These are phyloP conservation scores for Caradrina kadenii DNA, from an alignment of 2,888 invertebrate genomes.

Conservation along the genomic window DNA sequence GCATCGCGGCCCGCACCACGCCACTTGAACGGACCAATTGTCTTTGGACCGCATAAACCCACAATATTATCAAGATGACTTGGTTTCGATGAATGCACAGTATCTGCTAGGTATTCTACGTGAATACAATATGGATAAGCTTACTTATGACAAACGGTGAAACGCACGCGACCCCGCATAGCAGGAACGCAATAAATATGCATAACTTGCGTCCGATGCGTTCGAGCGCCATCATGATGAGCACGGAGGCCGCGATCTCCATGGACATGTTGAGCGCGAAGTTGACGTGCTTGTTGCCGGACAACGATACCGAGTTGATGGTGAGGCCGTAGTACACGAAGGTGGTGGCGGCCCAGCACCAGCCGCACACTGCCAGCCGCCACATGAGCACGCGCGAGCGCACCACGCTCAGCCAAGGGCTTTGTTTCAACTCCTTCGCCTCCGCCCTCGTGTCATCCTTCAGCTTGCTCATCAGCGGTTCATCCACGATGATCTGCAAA, in stretches of 20 bases:
- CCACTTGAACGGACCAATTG: too few relatives aligned
- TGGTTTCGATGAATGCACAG: too few relatives aligned
- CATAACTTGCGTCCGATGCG: conserved; percentile 82
- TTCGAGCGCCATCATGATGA: conserved; percentile 86
- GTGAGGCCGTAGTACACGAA: conserved; percentile 95
- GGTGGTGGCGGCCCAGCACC: conserved; percentile 94
- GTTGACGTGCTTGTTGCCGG: conserved; percentile 94
- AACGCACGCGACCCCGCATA: conserved; percentile 82
- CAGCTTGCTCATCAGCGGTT: conserved; percentile 73
- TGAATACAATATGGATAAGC: conserved; percentile 39
- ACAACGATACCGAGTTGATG: conserved; percentile 93
- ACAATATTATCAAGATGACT: too few relatives aligned
- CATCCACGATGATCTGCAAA: conserved; percentile 75
- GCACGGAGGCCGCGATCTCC: conserved; percentile 86
- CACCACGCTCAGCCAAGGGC: conserved; percentile 77
- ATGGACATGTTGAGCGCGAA: conserved; percentile 90
- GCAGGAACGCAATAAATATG: conserved; percentile 79
- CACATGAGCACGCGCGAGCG: conserved; percentile 76
- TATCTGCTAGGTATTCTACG: too few relatives aligned
- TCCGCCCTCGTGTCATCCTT: conserved; percentile 55
- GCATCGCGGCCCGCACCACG: too few relatives aligned
- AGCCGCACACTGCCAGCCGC: conserved; percentile 77
- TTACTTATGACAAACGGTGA: conserved; percentile 80
- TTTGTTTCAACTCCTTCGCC: conserved; percentile 40
- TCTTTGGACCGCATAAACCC: too few relatives aligned